These are phyloP conservation scores for Coendou prehensilis DNA, from an alignment of 2,797 vertebrate genomes.

Conservation along the genomic window DNA sequence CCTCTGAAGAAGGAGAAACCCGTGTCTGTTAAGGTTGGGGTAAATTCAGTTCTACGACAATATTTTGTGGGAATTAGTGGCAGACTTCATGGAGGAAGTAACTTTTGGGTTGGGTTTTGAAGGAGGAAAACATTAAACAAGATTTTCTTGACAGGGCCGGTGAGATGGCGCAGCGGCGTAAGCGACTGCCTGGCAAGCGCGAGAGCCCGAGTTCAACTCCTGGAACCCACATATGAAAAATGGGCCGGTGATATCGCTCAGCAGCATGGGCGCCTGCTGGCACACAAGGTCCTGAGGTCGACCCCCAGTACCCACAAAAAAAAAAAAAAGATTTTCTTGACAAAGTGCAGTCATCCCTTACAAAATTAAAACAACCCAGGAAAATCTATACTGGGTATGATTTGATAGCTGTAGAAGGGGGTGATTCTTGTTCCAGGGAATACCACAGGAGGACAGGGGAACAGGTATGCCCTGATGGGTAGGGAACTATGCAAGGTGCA, in stretches of 20 bases:
- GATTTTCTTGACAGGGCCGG: background rate
- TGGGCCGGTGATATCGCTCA: too few species aligned
- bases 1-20: background rate
- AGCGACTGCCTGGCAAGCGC: too few species aligned
- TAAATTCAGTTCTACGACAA: slow-evolving; percentile 28
- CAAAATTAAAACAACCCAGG: background rate
- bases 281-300: too few species aligned
- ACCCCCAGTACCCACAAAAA: too few species aligned
- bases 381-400: slow-evolving; percentile 5
- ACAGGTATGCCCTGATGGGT: background rate
- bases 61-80: slow-evolving; percentile 27
- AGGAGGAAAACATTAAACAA: background rate
- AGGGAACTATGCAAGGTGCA: background rate
- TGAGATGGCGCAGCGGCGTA: too few species aligned
- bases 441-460: background rate
- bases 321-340: background rate
- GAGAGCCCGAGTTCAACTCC: too few species aligned
- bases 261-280: too few species aligned
- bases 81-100: background rate
- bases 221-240: too few species aligned
- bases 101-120: background rate
- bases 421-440: background rate
- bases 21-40: background rate
- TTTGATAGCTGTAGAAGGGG: background rate
- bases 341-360: slow-evolving; percentile 41